Evolutionary conservation across 2,113 vertebrate genomes (phyloP).

Genomic region (Terrapene triunguis): DNA sequence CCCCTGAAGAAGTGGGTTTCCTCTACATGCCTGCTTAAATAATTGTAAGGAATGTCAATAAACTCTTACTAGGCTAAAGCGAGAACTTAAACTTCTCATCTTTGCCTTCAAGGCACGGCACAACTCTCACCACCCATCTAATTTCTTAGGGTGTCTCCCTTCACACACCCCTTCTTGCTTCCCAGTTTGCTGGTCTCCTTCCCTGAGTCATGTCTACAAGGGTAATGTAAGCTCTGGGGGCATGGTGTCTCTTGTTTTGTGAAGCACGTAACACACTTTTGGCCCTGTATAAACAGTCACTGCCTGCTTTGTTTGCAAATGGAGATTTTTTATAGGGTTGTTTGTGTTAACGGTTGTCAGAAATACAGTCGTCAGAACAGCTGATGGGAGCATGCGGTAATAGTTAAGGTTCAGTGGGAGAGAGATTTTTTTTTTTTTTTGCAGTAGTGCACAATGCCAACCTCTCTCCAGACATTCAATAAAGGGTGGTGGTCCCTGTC

Average conservation of each 20-base stretch:
- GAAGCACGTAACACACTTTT: neutral
- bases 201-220: too few relatives aligned
- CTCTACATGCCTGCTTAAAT: neutral
- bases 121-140: neutral
- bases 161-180: too few relatives aligned
- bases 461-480: neutral
- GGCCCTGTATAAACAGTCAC: neutral
- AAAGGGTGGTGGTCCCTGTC: neutral
- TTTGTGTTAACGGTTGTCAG: neutral
- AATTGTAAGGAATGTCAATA: neutral
- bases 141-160: neutral
- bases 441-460: accelerated
- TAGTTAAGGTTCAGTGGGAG: neutral
- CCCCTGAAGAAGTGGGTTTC: neutral
- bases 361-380: neutral
- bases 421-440: neutral
- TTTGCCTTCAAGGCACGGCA: neutral
- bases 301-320: neutral
- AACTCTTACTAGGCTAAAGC: neutral
- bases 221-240: neutral
- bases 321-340: neutral
- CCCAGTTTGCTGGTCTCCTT: neutral
- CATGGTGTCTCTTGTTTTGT: neutral
- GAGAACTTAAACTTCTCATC: neutral
- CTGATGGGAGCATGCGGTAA: neutral